Conservation (phyloP, 2,888 invertebrate species). For the Phrixothrix hirtus region DNA sequence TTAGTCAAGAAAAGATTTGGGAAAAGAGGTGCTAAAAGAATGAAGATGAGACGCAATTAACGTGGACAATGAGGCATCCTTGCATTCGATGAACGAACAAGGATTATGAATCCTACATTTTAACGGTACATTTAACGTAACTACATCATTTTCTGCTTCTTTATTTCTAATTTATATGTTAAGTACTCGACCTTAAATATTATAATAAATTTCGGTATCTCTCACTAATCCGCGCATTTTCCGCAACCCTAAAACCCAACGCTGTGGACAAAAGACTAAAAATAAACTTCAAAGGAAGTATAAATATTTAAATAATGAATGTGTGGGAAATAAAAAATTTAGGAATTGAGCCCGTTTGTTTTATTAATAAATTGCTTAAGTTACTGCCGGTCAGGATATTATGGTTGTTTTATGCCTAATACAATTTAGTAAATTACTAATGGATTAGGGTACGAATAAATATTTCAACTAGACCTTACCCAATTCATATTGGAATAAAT, state of each 20-base stretch:
- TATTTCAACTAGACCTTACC: not conserved
- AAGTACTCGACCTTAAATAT: too few relatives aligned
- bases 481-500: not conserved
- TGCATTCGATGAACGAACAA: not conserved
- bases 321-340: too few relatives aligned
- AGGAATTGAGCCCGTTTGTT: too few relatives aligned
- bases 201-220: too few relatives aligned
- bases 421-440: not conserved
- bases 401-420: not conserved
- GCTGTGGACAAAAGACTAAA: too few relatives aligned
- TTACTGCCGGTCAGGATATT: not conserved
- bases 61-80: not conserved
- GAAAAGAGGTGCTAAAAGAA: not conserved
- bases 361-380: not conserved
- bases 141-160: too few relatives aligned
- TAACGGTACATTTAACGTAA: not conserved
- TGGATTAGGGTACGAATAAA: not conserved
- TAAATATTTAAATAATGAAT: too few relatives aligned
- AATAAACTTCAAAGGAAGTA: too few relatives aligned
- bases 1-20: too few relatives aligned
- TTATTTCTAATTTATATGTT: too few relatives aligned
- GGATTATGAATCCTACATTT: not conserved
- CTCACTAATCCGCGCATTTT: too few relatives aligned
- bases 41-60: not conserved
- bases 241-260: too few relatives aligned